Evolutionary conservation across 2,113 vertebrate genomes (phyloP).

Genomic region (Glaucomys volans): DNA sequence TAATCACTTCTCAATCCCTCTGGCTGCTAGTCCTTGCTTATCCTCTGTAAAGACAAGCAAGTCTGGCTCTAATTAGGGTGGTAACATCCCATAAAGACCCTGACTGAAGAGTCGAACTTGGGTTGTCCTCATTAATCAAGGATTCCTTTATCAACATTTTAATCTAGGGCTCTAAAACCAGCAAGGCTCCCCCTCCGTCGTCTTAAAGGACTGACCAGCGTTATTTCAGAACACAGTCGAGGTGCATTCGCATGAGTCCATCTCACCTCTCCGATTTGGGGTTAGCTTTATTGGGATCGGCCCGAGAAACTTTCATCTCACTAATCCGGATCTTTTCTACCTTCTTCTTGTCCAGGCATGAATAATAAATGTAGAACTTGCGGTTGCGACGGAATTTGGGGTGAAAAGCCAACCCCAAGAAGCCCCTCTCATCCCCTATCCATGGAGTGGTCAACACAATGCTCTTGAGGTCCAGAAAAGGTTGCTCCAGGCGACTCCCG

Average conservation of each 20-base stretch:
- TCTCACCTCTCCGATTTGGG: slow-evolving; percentile 90
- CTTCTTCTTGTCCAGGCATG: slow-evolving; percentile 83
- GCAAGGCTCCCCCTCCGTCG: accelerated
- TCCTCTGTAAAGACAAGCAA: neutral
- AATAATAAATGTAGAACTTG: slow-evolving; percentile 93
- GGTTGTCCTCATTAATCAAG: neutral
- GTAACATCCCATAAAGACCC: neutral
- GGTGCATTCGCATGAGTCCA: accelerated
- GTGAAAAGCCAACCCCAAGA: slow-evolving; percentile 93
- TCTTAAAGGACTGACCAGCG: accelerated
- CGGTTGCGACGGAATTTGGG: slow-evolving; percentile 88
- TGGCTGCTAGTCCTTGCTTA: neutral
- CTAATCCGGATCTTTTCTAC: slow-evolving; percentile 91
- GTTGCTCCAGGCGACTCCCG: slow-evolving; percentile 88
- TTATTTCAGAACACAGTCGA: accelerated
- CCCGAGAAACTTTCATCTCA: slow-evolving; percentile 88
- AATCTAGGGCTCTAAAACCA: neutral
- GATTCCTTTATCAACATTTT: neutral
- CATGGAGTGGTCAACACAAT: slow-evolving; percentile 89
- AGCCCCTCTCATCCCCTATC: slow-evolving; percentile 92
- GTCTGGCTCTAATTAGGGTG: neutral
- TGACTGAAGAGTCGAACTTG: neutral
- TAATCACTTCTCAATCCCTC: neutral
- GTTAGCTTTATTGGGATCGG: slow-evolving; percentile 90
- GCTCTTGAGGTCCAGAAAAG: slow-evolving; percentile 91